Percentiles rank a stretch among this genome's conserved stretches.
These are phyloP conservation scores for Oegoconia quadripuncta DNA, from an alignment of 2,888 invertebrate species.

Conservation along the genomic window DNA sequence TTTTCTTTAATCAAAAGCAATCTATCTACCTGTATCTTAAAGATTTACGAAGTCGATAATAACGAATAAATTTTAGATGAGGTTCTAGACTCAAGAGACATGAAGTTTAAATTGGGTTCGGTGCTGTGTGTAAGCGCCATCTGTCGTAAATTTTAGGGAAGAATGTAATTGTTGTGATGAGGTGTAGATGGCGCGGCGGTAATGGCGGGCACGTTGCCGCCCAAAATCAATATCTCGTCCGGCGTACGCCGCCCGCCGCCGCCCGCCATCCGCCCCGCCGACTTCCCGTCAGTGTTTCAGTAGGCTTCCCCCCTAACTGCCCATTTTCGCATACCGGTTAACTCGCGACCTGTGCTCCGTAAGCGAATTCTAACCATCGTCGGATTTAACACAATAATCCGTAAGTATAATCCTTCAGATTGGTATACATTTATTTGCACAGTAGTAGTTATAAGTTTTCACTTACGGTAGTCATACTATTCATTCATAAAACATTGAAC, in stretches of 20 bases:
- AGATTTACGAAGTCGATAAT: not conserved
- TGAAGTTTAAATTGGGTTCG: constrained; percentile 5
- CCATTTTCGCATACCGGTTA: constrained; percentile 48
- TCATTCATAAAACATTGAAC: constrained; percentile 39
- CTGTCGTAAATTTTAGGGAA: constrained; percentile 29
- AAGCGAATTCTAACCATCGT: constrained; percentile 40
- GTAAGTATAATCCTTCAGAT: constrained; percentile 41
- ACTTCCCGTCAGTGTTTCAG: constrained; percentile 63
- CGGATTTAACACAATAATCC: constrained; percentile 40
- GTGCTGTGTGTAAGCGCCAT: constrained; percentile 38
- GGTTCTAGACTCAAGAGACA: not conserved
- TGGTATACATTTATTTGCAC: constrained; percentile 6
- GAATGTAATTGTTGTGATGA: constrained; percentile 13
- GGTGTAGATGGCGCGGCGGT: constrained; percentile 41
- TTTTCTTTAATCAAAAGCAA: too few relatives aligned
- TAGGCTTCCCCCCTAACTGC: constrained; percentile 55
- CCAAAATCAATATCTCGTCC: constrained; percentile 67
- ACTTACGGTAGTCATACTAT: constrained; percentile 7
- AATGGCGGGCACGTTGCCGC: constrained; percentile 53
- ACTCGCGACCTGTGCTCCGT: constrained; percentile 56
- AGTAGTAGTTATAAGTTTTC: constrained; percentile 1
- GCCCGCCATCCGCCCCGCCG: not conserved
- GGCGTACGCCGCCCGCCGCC: constrained; percentile 63
- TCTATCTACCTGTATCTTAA: too few relatives aligned
- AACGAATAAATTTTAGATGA: not conserved